Percentiles rank a stretch among this genome's conserved stretches.
Conservation (phyloP, 2,797 vertebrate species). For the Lepus oiostolus region DNA sequence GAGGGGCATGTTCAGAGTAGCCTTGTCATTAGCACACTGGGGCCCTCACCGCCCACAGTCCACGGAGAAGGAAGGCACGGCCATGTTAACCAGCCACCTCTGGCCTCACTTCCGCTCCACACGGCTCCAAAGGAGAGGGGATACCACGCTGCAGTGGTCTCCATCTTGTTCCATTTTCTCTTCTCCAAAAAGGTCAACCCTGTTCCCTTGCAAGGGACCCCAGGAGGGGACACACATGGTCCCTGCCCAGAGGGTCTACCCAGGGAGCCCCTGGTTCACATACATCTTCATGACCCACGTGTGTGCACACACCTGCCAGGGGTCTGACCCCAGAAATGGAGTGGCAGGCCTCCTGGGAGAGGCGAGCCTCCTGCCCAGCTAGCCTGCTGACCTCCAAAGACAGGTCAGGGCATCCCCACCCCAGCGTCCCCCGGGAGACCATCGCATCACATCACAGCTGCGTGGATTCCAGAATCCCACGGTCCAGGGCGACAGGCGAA, state of each 20-base stretch:
- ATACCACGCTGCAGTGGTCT: background rate
- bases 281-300: background rate
- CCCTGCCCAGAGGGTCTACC: background rate
- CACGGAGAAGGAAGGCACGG: background rate
- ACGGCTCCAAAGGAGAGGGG: background rate
- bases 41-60: rapidly evolving
- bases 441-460: background rate
- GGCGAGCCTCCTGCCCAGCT: background rate
- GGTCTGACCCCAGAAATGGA: background rate
- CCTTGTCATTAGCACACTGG: background rate
- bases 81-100: rapidly evolving
- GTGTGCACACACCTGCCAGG: rapidly evolving
- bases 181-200: background rate
- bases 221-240: background rate
- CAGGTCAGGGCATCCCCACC: background rate
- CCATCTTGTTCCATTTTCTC: background rate
- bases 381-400: background rate
- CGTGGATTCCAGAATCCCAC: conserved; percentile 14
- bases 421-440: background rate
- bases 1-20: background rate
- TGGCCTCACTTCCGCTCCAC: background rate
- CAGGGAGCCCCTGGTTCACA: background rate
- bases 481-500: background rate
- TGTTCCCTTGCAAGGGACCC: background rate
- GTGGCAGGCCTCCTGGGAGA: background rate